Evolutionary conservation across 2,113 vertebrate species (phyloP).

Genomic region (Larimichthys polyactis): DNA sequence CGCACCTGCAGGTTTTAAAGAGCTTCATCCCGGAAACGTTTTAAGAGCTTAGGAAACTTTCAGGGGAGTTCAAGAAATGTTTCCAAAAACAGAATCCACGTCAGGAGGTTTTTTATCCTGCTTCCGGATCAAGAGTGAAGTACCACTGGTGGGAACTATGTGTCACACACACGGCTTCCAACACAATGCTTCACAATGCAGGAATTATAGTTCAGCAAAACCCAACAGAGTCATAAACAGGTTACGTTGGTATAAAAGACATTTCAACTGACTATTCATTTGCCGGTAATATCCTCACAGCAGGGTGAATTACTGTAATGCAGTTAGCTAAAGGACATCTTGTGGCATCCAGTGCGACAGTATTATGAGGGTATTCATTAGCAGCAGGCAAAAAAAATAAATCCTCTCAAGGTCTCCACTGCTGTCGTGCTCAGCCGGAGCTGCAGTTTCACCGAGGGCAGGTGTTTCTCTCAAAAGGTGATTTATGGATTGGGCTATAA

Average conservation of each 20-base stretch:
- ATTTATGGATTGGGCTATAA: not conserved
- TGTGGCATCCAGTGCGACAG: constrained; percentile 16
- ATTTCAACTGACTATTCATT: constrained; percentile 25
- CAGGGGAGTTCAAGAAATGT: constrained; percentile 12
- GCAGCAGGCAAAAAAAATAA: constrained; percentile 12
- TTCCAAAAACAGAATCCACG: not conserved
- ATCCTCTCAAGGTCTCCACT: constrained; percentile 13
- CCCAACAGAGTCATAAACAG: constrained; percentile 32
- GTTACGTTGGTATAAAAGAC: not conserved
- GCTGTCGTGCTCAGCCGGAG: not conserved
- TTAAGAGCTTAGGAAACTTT: constrained; percentile 31
- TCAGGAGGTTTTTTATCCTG: not conserved
- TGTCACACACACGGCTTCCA: not conserved
- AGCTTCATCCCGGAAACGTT: constrained; percentile 44
- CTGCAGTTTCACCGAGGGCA: not conserved
- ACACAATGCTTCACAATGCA: not conserved
- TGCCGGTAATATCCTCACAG: constrained; percentile 23
- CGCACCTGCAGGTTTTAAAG: constrained; percentile 52
- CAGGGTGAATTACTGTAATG: constrained; percentile 22
- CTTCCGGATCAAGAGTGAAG: not conserved
- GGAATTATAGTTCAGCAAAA: constrained; percentile 12
- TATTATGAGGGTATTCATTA: constrained; percentile 31
- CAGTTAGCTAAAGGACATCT: constrained; percentile 31
- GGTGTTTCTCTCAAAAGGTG: not conserved
- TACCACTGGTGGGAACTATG: not conserved